Evolutionary conservation across 2,888 invertebrate genomes (phyloP).

Genomic region (Polyploca ridens): DNA sequence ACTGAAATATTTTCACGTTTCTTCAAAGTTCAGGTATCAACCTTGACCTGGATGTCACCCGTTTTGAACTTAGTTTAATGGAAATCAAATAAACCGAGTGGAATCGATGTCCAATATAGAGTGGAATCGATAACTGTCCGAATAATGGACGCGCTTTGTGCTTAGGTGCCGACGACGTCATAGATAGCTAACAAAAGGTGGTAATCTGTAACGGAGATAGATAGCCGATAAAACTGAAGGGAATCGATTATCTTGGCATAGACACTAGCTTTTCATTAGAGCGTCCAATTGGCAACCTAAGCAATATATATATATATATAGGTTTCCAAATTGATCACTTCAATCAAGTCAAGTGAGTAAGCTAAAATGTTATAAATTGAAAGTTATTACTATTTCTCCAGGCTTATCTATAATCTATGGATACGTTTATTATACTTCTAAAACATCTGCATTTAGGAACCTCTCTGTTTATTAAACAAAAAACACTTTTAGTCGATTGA

Average conservation of each 20-base stretch:
- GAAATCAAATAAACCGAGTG: constrained; percentile 28
- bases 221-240: not conserved
- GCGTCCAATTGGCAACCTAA: not conserved
- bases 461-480: not conserved
- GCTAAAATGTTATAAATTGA: too few species aligned
- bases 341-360: too few species aligned
- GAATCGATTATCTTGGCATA: constrained; percentile 1
- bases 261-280: not conserved
- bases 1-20: constrained; percentile 25
- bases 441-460: too few species aligned
- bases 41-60: constrained; percentile 33
- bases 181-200: constrained; percentile 13
- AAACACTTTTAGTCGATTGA: not conserved
- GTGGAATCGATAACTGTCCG: constrained; percentile 33
- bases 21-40: constrained; percentile 24
- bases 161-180: constrained; percentile 31
- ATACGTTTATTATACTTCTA: too few species aligned
- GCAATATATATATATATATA: too few species aligned
- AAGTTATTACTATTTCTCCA: not conserved
- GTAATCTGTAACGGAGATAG: constrained; percentile 9
- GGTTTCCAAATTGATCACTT: too few species aligned
- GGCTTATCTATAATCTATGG: not conserved
- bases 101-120: constrained; percentile 35
- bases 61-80: constrained; percentile 31
- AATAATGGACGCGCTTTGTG: constrained; percentile 26